Conservation (phyloP, 2,888 invertebrate species). For the Microctonus hyperodae region DNA sequence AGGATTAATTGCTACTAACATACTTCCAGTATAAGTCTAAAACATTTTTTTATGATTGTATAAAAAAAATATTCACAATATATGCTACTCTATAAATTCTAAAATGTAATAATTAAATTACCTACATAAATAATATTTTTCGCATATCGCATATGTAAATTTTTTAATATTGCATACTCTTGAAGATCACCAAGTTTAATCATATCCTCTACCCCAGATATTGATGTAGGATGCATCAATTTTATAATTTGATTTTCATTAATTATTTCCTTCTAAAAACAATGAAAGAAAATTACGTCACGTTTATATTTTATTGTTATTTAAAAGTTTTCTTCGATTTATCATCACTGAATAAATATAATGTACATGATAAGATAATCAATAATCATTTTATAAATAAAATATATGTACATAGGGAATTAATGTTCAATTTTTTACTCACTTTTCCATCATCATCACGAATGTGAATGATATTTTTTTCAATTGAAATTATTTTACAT, state of each 20-base stretch:
- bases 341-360: too few relatives aligned
- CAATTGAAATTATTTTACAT: constrained; percentile 93
- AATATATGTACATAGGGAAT: too few relatives aligned
- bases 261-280: too few relatives aligned
- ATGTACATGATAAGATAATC: too few relatives aligned
- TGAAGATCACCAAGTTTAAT: constrained; percentile 98
- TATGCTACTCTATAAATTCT: background rate
- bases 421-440: too few relatives aligned
- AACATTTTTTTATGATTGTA: too few relatives aligned
- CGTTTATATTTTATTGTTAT: too few relatives aligned
- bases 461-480: constrained; percentile 93
- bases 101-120: constrained; percentile 37
- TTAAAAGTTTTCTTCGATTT: too few relatives aligned
- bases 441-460: constrained; percentile 96
- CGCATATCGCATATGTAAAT: constrained; percentile 96
- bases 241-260: constrained; percentile 95
- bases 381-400: too few relatives aligned
- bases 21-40: constrained; percentile 99
- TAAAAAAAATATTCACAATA: constrained; percentile 50
- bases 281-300: too few relatives aligned
- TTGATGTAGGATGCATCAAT: constrained; percentile 96
- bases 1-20: constrained; percentile 98
- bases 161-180: constrained; percentile 97
- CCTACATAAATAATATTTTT: constrained; percentile 99
- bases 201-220: constrained; percentile 99